A percentile compares a stretch with the other conserved stretches of the same genome.
Evolutionary conservation across 2,113 vertebrate genomes (phyloP).

Genomic region (Nansenia antarctica): DNA sequence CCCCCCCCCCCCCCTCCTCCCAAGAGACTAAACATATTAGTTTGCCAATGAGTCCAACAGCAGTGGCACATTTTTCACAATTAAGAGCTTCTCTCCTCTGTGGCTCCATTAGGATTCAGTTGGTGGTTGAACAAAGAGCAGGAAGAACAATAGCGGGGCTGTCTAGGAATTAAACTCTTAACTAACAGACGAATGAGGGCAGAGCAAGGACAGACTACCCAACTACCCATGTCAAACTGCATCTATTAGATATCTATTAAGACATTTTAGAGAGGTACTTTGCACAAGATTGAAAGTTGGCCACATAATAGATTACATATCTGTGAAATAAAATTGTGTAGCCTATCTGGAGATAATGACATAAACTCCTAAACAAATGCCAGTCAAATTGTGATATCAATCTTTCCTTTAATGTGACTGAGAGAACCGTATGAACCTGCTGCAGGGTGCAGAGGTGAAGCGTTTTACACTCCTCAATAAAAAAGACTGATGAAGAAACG

Average conservation of each 20-base stretch:
- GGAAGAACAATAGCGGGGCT: constrained; percentile 4
- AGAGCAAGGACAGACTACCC: constrained; percentile 8
- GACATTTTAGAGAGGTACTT: too few species aligned
- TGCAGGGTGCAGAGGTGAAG: too few species aligned
- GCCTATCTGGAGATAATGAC: too few species aligned
- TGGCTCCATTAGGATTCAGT: constrained; percentile 1
- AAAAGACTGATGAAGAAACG: too few species aligned
- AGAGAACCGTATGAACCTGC: too few species aligned
- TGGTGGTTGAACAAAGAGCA: constrained; percentile 15
- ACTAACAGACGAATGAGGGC: constrained; percentile 1
- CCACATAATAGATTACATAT: too few species aligned
- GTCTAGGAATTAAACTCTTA: constrained; percentile 20
- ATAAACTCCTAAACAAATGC: too few species aligned
- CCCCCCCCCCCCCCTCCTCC: constrained; percentile 17
- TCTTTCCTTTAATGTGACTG: too few species aligned
- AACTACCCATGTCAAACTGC: not conserved
- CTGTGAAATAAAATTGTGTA: too few species aligned
- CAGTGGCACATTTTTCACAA: constrained; percentile 37
- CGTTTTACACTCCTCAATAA: too few species aligned
- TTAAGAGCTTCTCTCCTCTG: constrained; percentile 19
- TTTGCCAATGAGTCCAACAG: not conserved
- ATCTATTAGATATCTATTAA: not conserved
- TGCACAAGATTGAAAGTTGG: too few species aligned
- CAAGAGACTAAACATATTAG: constrained; percentile 20
- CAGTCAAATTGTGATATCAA: too few species aligned